Conservation (phyloP, 2,113 vertebrate genomes). For the Alouatta palliata region DNA sequence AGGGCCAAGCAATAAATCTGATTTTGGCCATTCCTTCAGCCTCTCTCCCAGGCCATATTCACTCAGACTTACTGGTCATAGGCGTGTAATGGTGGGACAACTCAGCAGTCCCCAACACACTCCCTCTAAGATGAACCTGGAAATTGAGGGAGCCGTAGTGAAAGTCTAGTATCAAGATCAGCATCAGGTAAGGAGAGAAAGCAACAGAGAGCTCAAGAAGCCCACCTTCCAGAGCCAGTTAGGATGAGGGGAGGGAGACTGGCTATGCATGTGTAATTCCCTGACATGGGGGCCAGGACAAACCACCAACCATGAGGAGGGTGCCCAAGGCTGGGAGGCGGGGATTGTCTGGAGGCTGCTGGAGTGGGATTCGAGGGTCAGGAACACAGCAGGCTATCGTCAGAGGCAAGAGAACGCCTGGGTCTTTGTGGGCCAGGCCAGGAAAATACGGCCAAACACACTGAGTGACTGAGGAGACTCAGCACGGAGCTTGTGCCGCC, state of each 20-base stretch:
- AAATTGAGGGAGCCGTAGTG: accelerated
- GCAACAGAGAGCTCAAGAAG: accelerated
- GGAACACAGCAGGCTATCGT: neutral
- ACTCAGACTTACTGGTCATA: accelerated
- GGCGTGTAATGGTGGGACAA: accelerated
- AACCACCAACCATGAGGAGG: accelerated
- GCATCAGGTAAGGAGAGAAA: neutral
- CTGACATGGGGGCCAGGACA: accelerated
- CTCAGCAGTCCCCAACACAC: too few relatives aligned
- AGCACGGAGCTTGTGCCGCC: accelerated
- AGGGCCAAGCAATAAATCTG: neutral
- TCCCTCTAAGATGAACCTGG: too few relatives aligned
- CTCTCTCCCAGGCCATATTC: neutral
- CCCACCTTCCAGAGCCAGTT: accelerated
- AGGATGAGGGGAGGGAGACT: accelerated
- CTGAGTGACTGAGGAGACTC: accelerated
- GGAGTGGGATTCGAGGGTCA: accelerated
- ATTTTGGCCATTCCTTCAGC: neutral
- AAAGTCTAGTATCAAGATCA: neutral
- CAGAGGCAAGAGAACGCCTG: neutral
- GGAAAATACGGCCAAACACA: neutral
- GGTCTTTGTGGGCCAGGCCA: accelerated
- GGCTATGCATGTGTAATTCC: accelerated
- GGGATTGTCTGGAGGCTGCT: too few relatives aligned
- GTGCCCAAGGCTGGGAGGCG: neutral